Evolutionary conservation across 2,888 invertebrate genomes (phyloP).

Genomic region (Nebria salina): DNA sequence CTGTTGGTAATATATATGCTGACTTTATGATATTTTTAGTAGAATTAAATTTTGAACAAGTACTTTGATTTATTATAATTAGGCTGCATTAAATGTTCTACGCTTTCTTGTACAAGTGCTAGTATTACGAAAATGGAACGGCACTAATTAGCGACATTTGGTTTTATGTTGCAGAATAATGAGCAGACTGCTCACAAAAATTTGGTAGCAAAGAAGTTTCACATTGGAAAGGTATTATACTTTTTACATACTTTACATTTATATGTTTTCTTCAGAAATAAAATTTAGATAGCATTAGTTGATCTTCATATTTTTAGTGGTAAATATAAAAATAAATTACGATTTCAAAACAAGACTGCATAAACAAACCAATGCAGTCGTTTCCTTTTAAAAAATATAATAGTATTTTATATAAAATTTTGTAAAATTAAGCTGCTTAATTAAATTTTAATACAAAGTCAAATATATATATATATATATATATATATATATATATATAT

Average conservation of each 20-base stretch:
- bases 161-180: constrained; percentile 44
- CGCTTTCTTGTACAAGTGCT: neutral
- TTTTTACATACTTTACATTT: constrained; percentile 41
- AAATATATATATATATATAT: too few species aligned
- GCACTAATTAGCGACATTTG: constrained; percentile 24
- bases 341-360: too few species aligned
- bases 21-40: too few species aligned
- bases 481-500: too few species aligned
- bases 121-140: neutral
- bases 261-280: neutral
- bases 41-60: neutral
- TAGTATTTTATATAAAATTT: too few species aligned
- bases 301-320: too few species aligned
- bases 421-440: too few species aligned
- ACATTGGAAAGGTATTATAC: constrained; percentile 65
- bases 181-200: constrained; percentile 66
- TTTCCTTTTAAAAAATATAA: too few species aligned
- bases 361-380: too few species aligned
- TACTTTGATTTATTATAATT: neutral
- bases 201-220: constrained; percentile 80
- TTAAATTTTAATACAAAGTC: too few species aligned
- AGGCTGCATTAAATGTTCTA: neutral
- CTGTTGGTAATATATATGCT: too few species aligned
- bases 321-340: too few species aligned
- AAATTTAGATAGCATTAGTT: neutral